Conservation (phyloP, 1,140 invertebrate species). For the Leptinotarsa defecta region DNA sequence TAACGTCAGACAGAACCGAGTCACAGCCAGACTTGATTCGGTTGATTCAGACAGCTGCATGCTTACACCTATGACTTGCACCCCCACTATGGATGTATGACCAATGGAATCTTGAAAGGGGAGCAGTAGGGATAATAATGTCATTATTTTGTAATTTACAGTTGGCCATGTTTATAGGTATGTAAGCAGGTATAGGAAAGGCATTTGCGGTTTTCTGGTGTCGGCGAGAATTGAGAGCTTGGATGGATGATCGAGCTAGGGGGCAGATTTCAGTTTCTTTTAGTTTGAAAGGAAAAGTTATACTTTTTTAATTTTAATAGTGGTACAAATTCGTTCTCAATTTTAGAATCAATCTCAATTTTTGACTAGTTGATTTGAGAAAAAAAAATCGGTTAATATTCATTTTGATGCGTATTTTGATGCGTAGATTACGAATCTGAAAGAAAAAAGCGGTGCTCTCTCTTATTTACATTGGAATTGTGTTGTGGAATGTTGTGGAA, state of each 20-base stretch:
- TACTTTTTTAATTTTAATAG: neutral
- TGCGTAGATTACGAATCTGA: no score
- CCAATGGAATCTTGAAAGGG: constrained; percentile 42
- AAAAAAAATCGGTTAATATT: no score
- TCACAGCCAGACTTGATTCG: constrained; percentile 38
- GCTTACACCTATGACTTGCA: constrained; percentile 35
- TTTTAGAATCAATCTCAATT: neutral
- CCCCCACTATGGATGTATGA: constrained; percentile 38
- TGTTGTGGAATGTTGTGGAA: no score
- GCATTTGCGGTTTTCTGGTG: constrained; percentile 29
- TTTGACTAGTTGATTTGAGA: neutral
- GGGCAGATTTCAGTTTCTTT: neutral
- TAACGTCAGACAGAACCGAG: constrained; percentile 18
- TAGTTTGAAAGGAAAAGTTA: neutral
- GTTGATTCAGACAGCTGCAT: constrained; percentile 46
- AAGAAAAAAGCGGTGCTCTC: no score
- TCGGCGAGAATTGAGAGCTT: neutral
- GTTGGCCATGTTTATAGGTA: constrained; percentile 47
- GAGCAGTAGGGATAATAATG: constrained; percentile 54
- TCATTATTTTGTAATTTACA: constrained; percentile 57
- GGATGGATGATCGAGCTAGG: neutral
- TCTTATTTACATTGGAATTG: no score
- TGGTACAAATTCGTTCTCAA: neutral
- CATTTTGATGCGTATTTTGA: no score
- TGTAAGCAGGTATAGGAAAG: constrained; percentile 40